Base-by-base conservation (phyloP, 2,888 invertebrate genomes). In the Caenorhabditis becei region DNA sequence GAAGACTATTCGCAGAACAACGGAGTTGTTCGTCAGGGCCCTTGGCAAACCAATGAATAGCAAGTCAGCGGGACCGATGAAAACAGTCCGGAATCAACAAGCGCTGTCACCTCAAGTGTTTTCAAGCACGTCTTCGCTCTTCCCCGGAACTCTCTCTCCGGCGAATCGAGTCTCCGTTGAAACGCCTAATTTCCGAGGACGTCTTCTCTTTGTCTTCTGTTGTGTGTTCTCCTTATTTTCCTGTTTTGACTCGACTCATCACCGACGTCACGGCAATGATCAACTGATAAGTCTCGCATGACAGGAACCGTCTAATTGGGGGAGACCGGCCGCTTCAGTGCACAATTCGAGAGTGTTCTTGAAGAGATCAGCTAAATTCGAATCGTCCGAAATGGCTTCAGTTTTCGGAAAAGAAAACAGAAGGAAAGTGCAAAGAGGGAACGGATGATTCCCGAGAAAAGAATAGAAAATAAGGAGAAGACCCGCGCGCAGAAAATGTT, bases 401-500 rank as follows among this genome's bases (percentile, higher is more conserved):
- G n/a, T 44, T 44, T 44, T 44, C 10, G 44, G 16, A 20, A 37
- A 8, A 37, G 37, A 23, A 61, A 1, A 37, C 0, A 3, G 41
- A 41, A n/a, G n/a, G n/a, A 41, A 41, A 41, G 41, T 41, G 16
- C 41, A 16, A 49, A 16, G 53, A 53, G 26, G 4, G 24, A 16
- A 26, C 51, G 26, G 53, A 24, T 26, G 53, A 32, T 32, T 32
- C 32, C 32, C 3, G 23, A 14, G 28, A 23, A 53, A 37, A 24
- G 7, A 5, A 35, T 51, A 24, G 28, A 65, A 54, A 53, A 24
- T 1, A 53, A 53, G 37, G 32, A 16, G 49, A 62, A 62, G 62
- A 49, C 62, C 49, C 62, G 24, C 32, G 32, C 4, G 32, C 7
- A 53, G 41, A 66, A 41, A 58, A 49, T 11, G 69, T 58, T 69